phyloP scores from a whole-genome alignment of 2,888 invertebrate genomes.

The Caenorhabditis sp. region DNA sequence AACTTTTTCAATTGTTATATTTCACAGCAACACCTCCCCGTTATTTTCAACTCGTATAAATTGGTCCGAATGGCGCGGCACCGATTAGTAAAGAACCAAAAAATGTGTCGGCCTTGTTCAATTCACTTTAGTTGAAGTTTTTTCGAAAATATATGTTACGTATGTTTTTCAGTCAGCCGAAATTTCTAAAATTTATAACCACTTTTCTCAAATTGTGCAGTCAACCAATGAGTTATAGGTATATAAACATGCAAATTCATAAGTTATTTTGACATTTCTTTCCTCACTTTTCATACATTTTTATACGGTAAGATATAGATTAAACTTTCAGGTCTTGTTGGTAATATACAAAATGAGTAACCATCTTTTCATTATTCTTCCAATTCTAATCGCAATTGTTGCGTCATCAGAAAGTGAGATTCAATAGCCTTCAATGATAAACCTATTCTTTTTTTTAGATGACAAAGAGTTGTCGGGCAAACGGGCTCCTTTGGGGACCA shows the following conservation, averaged over 20 bases:
- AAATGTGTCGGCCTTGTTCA: too few relatives aligned
- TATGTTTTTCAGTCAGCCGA: neutral
- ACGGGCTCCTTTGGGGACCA: slow-evolving; percentile 58
- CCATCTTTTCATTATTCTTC: neutral
- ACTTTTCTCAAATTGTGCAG: slow-evolving; percentile 12
- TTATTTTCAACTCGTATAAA: neutral
- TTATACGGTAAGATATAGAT: neutral
- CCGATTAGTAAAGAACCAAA: too few relatives aligned
- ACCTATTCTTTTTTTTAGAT: neutral
- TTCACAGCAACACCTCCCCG: neutral
- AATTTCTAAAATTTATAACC: neutral
- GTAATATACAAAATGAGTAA: slow-evolving; percentile 5
- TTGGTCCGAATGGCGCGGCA: neutral
- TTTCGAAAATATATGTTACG: neutral
- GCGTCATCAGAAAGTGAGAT: neutral
- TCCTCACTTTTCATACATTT: neutral
- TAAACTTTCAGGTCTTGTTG: slow-evolving; percentile 13
- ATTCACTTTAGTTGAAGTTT: too few relatives aligned
- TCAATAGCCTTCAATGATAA: neutral
- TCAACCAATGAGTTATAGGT: slow-evolving; percentile 24
- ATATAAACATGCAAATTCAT: slow-evolving; percentile 30
- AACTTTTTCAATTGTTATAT: neutral
- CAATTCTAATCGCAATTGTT: neutral
- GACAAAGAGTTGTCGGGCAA: slow-evolving; percentile 29
- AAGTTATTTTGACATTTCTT: slow-evolving; percentile 1